Percentiles rank a stretch among this genome's conserved stretches.
Evolutionary conservation across 2,113 vertebrate species (phyloP).

Genomic region (Phocoena phocoena): DNA sequence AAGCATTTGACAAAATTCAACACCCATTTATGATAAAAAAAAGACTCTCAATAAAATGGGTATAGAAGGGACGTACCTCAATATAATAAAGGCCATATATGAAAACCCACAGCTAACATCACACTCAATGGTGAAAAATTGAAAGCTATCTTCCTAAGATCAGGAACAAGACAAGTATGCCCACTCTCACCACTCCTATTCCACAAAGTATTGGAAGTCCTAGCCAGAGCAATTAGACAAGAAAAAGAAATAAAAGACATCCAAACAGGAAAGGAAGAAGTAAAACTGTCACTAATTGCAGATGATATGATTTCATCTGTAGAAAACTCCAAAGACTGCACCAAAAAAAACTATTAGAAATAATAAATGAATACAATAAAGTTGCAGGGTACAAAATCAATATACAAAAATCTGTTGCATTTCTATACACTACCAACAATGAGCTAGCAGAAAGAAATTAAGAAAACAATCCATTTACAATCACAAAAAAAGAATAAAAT

Average conservation of each 20-base stretch:
- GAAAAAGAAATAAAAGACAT: neutral
- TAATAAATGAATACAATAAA: neutral
- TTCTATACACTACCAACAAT: neutral
- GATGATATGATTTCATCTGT: neutral
- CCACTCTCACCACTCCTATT: neutral
- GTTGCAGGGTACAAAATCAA: neutral
- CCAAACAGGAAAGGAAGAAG: neutral
- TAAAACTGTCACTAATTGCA: neutral
- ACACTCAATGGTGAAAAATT: neutral
- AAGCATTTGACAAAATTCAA: neutral
- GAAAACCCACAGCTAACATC: neutral
- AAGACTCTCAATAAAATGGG: neutral
- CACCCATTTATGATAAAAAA: neutral
- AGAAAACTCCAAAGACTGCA: neutral
- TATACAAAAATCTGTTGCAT: neutral
- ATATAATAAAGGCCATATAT: neutral
- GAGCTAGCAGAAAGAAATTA: neutral
- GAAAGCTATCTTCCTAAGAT: neutral
- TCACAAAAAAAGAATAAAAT: neutral
- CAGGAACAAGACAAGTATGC: neutral
- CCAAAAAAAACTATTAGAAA: neutral
- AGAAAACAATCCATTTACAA: neutral
- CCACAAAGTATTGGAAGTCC: neutral
- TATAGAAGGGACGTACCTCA: neutral
- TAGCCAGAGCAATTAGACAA: neutral